Base-by-base conservation (phyloP, 2,888 invertebrate species). In the Ommatoiulus sabulosus region DNA sequence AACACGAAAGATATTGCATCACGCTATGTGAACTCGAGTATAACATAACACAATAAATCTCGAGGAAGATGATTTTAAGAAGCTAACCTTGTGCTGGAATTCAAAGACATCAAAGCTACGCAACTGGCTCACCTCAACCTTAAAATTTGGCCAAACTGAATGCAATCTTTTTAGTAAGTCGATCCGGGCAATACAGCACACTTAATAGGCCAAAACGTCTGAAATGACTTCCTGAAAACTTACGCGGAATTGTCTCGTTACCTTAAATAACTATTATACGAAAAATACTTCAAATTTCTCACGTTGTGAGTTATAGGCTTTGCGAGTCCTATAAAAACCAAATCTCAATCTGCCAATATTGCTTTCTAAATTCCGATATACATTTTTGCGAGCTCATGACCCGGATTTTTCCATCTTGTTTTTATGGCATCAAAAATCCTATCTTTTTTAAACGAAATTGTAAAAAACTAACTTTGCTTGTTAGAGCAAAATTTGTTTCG, bases 311-410 rank as follows among this genome's bases (percentile, higher is more conserved):
- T 72, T 72, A 72, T 72, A 24, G 6, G 24, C 72, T 72, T 24
- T 0, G 10, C 8, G 7, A 24, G 5, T 35, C 72, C 24, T 10
- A 24, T 10, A 24, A 35, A 80, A 35, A 80, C 35, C 12, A 35
- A 35, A 35, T 80, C 35, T 80, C 35, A 80, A 80, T 35, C 35
- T 35, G 35, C 80, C 12, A 80, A 35, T 80, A 80, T 80, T 80
- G 80, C 80, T 80, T 80, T 80, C 80, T 35, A 80, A 80, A 80
- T 80, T 80, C 35, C 80, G 80, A 72, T 72, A 80, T 80, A 80
- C 24, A 35, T 35, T 15, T 52, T 80, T 80, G 10, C 35, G 3
- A 35, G 80, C 80, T 80, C 80, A 80, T 80, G 80, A 80, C 80
- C 80, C 35, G 80, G 35, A 80, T 80, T 80, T 52, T 35, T 15